A percentile compares a stretch with the other conserved stretches of the same genome.
Conservation (phyloP, 2,113 vertebrate genomes). For the Oceanodroma tethys region DNA sequence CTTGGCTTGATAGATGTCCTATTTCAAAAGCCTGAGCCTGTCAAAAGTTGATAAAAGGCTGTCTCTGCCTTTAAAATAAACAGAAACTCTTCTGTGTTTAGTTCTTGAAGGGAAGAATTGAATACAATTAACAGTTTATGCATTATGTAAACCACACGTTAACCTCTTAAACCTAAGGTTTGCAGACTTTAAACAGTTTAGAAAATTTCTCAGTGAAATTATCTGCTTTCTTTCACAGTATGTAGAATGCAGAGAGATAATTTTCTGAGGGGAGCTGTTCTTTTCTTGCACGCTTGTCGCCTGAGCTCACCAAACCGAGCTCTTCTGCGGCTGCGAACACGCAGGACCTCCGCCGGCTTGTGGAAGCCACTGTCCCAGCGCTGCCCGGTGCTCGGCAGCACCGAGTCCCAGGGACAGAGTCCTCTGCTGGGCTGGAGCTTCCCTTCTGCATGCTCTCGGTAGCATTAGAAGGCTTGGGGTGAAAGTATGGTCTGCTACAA, state of each 20-base stretch:
- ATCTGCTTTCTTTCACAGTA: background rate
- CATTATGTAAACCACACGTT: conserved; percentile 7
- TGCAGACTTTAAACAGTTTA: conserved; percentile 13
- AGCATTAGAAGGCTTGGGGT: background rate
- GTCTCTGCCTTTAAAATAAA: conserved; percentile 45
- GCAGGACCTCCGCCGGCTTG: background rate
- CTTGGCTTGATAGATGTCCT: background rate
- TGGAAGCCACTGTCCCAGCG: rapidly evolving
- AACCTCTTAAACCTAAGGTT: conserved; percentile 29
- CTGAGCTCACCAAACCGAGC: rapidly evolving
- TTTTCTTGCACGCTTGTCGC: background rate
- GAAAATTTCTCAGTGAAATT: background rate
- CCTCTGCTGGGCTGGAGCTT: background rate
- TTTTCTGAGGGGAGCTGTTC: background rate
- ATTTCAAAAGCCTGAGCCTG: background rate
- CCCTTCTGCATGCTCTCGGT: background rate
- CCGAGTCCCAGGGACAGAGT: no score
- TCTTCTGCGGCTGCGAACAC: background rate
- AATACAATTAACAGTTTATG: conserved; percentile 26
- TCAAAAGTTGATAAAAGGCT: background rate
- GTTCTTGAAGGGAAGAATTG: background rate
- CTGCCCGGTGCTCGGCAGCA: background rate
- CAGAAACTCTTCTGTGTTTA: conserved; percentile 2
- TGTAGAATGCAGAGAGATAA: background rate
- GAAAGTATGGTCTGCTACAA: background rate